phyloP scores from a whole-genome alignment of 2,797 vertebrate species.

The Crenichthys baileyi region DNA sequence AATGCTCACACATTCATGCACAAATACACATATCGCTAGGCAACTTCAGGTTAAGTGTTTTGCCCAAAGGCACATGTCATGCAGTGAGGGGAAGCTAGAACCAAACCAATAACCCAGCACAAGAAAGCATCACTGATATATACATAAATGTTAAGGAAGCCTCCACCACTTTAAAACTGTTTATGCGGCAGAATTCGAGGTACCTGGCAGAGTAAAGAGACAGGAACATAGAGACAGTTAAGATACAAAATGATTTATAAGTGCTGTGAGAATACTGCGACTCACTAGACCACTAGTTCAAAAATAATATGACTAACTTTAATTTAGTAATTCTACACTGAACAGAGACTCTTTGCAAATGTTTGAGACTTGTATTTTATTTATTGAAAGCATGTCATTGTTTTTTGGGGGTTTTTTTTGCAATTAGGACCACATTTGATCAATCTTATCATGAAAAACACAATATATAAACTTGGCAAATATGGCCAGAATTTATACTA shows the following conservation, averaged over 20 bases:
- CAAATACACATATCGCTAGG: neutral
- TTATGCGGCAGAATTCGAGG: no score
- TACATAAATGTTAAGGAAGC: no score
- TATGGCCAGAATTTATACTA: neutral
- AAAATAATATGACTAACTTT: neutral
- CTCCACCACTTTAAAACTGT: no score
- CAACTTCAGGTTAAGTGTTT: neutral
- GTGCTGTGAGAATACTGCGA: no score
- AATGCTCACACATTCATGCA: neutral
- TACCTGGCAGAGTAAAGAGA: no score
- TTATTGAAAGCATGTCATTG: neutral
- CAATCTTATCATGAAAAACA: neutral
- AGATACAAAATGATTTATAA: no score
- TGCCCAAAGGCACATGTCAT: neutral
- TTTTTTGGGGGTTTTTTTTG: no score
- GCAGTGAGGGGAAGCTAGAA: neutral
- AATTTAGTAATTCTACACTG: no score
- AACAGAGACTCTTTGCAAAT: no score
- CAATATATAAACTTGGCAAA: neutral
- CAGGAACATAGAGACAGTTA: no score
- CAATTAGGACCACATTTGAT: no score
- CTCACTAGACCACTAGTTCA: neutral
- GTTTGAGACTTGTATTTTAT: neutral
- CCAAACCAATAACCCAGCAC: neutral
- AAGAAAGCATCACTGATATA: constrained; percentile 18